These are phyloP conservation scores for Drosophila pachea DNA, from an alignment of 1,140 invertebrate genomes.

Conservation along the genomic window DNA sequence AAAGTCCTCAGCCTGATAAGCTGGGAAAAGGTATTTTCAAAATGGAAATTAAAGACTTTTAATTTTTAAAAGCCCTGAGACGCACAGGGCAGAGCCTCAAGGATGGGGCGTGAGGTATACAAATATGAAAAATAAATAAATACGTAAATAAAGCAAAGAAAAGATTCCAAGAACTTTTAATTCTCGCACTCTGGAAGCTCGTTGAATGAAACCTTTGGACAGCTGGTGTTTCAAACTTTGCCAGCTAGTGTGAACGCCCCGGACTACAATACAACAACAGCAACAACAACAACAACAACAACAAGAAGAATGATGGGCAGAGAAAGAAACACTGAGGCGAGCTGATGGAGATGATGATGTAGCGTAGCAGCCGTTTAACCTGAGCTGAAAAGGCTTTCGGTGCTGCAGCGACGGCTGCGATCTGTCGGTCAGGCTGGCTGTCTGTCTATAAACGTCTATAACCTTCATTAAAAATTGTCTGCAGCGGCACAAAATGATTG, in stretches of 20 bases:
- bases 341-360: constrained; percentile 19
- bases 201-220: background rate
- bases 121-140: too few relatives aligned
- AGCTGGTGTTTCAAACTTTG: constrained; percentile 26
- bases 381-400: constrained; percentile 19
- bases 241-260: constrained; percentile 15
- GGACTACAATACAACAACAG: constrained; percentile 4
- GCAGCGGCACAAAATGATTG: constrained; percentile 76
- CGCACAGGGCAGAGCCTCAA: too few relatives aligned
- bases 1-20: too few relatives aligned
- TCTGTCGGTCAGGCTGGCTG: constrained; percentile 6
- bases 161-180: constrained; percentile 5
- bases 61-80: too few relatives aligned
- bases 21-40: too few relatives aligned
- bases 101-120: too few relatives aligned
- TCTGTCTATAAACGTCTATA: constrained; percentile 73
- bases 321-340: background rate
- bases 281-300: constrained; percentile 6
- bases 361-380: constrained; percentile 35
- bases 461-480: constrained; percentile 76
- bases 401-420: constrained; percentile 6
- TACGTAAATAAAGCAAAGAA: too few relatives aligned
- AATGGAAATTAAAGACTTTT: too few relatives aligned
- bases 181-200: constrained; percentile 11
- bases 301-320: background rate